These are phyloP conservation scores for Cochlearius cochlearius DNA, from an alignment of 2,113 vertebrate genomes.

Conservation along the genomic window DNA sequence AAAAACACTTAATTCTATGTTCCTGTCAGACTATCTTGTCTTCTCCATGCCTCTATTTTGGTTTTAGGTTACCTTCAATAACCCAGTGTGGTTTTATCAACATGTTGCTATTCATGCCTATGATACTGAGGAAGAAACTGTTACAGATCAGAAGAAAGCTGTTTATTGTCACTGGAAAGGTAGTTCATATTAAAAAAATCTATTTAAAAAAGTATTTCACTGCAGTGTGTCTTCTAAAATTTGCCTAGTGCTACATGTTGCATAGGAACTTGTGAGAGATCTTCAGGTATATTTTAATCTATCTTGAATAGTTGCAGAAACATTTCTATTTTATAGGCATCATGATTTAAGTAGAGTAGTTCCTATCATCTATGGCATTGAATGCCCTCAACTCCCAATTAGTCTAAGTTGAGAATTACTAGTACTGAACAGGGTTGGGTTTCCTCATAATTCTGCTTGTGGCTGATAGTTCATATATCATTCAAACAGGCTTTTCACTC, in stretches of 20 bases:
- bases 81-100: conserved; percentile 81
- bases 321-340: background rate
- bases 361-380: background rate
- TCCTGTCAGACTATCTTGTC: background rate
- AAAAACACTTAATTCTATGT: background rate
- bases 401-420: background rate
- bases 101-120: conserved; percentile 77
- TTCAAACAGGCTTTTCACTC: background rate
- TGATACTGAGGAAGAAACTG: conserved; percentile 69
- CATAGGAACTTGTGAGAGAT: background rate
- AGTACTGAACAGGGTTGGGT: background rate
- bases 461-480: background rate
- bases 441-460: background rate
- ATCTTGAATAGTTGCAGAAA: background rate
- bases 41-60: background rate
- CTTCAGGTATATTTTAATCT: background rate
- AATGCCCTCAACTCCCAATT: background rate
- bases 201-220: background rate
- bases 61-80: conserved; percentile 47
- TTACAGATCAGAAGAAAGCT: conserved; percentile 37
- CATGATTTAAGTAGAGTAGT: background rate
- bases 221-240: background rate
- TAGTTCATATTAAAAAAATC: background rate
- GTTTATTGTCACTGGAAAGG: conserved; percentile 77
- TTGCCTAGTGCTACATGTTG: background rate